A percentile compares a stretch with the other conserved stretches of the same genome.
Conservation (phyloP, 2,113 vertebrate species). For the Apodemus speciosus region DNA sequence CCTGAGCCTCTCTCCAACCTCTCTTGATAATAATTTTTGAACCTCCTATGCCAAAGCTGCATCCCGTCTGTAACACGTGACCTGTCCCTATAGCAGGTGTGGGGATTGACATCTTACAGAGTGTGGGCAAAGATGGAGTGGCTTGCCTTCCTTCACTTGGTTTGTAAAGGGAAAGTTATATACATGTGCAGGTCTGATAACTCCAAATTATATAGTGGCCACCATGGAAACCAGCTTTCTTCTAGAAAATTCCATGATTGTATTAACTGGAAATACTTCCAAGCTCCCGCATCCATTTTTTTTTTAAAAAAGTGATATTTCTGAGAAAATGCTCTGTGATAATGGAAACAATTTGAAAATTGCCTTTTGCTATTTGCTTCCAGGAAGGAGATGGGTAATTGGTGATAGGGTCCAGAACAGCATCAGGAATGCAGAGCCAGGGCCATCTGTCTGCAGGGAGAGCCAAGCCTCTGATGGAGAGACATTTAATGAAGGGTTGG, state of each 20-base stretch:
- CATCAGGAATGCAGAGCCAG: conserved; percentile 4
- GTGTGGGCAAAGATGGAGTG: background rate
- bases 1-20: background rate
- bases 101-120: background rate
- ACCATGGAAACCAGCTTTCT: background rate
- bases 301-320: background rate
- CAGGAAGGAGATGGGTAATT: conserved; percentile 36
- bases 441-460: conserved; percentile 10
- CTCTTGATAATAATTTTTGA: background rate
- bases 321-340: conserved; percentile 31
- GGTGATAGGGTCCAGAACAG: conserved; percentile 45
- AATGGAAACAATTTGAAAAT: conserved; percentile 64
- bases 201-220: background rate
- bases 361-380: conserved; percentile 41
- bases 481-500: conserved; percentile 10
- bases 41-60: background rate
- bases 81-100: background rate
- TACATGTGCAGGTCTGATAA: background rate
- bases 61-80: background rate
- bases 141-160: background rate
- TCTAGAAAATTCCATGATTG: background rate
- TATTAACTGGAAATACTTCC: conserved; percentile 31
- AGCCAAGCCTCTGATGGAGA: conserved; percentile 13
- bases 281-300: background rate
- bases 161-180: background rate